Evolutionary conservation across 2,888 invertebrate genomes (phyloP).

Genomic region (Boloria selene): DNA sequence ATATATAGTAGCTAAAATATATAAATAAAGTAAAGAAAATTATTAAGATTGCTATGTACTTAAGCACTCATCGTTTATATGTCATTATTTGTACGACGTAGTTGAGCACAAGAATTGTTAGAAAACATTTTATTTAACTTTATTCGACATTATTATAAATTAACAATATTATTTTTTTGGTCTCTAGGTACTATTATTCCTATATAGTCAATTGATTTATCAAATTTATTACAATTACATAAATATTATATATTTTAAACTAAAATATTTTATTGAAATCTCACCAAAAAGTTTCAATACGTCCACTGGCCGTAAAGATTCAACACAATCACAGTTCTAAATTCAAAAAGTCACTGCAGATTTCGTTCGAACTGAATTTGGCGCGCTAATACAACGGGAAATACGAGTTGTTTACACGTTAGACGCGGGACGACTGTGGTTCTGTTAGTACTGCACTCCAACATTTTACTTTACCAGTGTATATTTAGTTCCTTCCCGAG

Average conservation of each 20-base stretch:
- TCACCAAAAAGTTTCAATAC: conserved; percentile 51
- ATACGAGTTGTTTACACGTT: conserved; percentile 61
- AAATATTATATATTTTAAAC: neutral
- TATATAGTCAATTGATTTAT: neutral
- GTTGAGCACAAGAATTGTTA: too few relatives aligned
- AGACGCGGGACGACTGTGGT: conserved; percentile 65
- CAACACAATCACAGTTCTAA: conserved; percentile 43
- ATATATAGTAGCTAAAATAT: too few relatives aligned
- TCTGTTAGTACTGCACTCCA: conserved; percentile 57
- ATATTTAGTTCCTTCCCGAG: conserved; percentile 20
- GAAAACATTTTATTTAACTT: too few relatives aligned
- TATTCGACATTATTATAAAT: too few relatives aligned
- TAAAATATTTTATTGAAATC: conserved; percentile 33
- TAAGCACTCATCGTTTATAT: too few relatives aligned
- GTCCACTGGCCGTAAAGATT: conserved; percentile 37
- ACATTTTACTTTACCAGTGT: conserved; percentile 57
- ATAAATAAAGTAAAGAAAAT: too few relatives aligned
- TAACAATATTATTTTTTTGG: neutral
- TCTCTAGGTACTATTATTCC: neutral
- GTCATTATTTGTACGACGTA: too few relatives aligned
- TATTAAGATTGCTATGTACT: too few relatives aligned
- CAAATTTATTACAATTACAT: neutral
- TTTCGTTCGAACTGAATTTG: conserved; percentile 49
- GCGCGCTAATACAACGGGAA: conserved; percentile 45
- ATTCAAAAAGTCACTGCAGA: conserved; percentile 50